Evolutionary conservation across 1,140 invertebrate genomes (phyloP).

Genomic region (Linepithema humile): DNA sequence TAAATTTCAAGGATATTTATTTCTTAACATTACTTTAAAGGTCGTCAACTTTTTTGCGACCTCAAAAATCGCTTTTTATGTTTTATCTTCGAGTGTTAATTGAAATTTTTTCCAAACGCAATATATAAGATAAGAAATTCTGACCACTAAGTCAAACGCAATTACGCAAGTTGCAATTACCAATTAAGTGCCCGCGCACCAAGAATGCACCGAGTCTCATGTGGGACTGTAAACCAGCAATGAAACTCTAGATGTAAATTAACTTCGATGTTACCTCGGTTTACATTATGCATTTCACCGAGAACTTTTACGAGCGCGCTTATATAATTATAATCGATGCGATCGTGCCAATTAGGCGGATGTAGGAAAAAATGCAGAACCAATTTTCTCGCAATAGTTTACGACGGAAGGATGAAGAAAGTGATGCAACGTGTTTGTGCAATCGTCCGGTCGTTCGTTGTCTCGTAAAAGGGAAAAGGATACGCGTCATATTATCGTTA

Average conservation of each 20-base stretch:
- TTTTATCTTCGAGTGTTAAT: background rate
- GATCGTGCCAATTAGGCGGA: background rate
- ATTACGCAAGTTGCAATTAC: constrained; percentile 32
- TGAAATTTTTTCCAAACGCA: background rate
- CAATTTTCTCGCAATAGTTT: constrained; percentile 12
- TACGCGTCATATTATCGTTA: background rate
- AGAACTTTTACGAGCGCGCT: background rate
- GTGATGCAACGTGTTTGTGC: background rate
- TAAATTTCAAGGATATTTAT: background rate
- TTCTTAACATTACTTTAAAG: background rate
- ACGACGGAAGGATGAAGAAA: background rate
- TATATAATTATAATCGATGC: constrained; percentile 26
- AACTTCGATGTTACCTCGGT: background rate
- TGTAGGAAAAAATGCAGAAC: background rate
- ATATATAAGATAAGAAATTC: background rate
- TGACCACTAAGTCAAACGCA: background rate
- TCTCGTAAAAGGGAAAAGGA: background rate
- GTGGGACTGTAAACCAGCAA: background rate
- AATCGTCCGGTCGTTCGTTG: background rate
- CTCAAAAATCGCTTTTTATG: background rate
- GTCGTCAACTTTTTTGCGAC: background rate
- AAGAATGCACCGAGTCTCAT: background rate
- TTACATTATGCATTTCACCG: constrained; percentile 19
- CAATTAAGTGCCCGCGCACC: background rate
- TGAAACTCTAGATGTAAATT: constrained; percentile 34